Percentiles rank a stretch among this genome's conserved stretches.
phyloP scores from a whole-genome alignment of 92 coral and sea anemone genomes.

The Epizoanthus ramosus region DNA sequence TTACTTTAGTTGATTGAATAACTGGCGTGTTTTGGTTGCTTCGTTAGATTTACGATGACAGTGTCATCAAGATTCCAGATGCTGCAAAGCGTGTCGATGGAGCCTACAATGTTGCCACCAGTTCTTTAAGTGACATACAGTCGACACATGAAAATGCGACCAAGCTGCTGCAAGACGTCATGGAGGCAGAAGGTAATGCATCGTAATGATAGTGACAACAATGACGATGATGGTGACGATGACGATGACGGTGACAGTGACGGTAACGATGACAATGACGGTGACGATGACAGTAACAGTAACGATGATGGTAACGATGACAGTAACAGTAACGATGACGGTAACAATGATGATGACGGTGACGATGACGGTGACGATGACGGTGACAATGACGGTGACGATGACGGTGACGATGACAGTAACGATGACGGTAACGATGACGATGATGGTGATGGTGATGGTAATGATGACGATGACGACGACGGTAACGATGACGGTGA shows the following conservation, averaged over 20 bases:
- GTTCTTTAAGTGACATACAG: slow-evolving; percentile 66
- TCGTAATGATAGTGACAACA: neutral
- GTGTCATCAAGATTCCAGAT: slow-evolving; percentile 49
- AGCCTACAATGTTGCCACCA: slow-evolving; percentile 63
- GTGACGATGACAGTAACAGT: neutral
- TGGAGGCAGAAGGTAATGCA: slow-evolving; percentile 85
- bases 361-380: neutral
- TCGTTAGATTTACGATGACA: slow-evolving; percentile 67
- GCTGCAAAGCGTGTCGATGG: slow-evolving; percentile 55
- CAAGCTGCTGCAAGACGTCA: slow-evolving; percentile 76
- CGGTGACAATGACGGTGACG: neutral
- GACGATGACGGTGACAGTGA: neutral
- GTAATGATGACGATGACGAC: neutral
- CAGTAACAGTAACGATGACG: neutral
- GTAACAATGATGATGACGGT: neutral
- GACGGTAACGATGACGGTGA: neutral
- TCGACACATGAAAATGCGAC: slow-evolving; percentile 68
- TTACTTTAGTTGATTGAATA: neutral
- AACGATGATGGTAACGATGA: neutral
- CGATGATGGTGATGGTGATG: neutral
- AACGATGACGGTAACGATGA: neutral
- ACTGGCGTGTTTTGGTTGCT: neutral
- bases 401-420: neutral
- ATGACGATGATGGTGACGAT: neutral
- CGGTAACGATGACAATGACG: neutral